These are phyloP conservation scores for Amphiprion clarkii DNA, from an alignment of 2,797 vertebrate species.

Conservation along the genomic window DNA sequence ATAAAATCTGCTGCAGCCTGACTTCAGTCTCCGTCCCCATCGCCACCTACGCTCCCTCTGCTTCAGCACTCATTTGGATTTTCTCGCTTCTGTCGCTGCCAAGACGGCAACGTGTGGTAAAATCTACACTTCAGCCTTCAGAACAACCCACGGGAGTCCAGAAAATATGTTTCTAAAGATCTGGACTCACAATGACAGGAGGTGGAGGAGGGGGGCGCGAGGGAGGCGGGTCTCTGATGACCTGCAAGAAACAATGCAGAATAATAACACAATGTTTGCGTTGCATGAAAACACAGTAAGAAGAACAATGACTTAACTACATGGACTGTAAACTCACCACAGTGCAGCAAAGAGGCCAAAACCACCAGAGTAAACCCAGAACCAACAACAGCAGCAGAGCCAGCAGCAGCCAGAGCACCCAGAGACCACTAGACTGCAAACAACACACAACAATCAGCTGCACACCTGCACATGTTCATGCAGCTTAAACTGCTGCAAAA, in stretches of 20 bases:
- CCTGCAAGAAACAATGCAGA: conserved; percentile 64
- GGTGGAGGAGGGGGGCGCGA: conserved; percentile 80
- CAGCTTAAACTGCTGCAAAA: too few species aligned
- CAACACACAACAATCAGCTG: neutral
- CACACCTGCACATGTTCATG: too few species aligned
- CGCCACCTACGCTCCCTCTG: conserved; percentile 41
- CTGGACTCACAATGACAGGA: conserved; percentile 78
- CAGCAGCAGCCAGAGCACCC: conserved; percentile 89
- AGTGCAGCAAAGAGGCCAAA: conserved; percentile 98
- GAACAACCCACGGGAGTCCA: neutral
- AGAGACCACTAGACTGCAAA: conserved; percentile 88
- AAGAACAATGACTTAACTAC: neutral
- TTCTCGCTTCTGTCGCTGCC: conserved; percentile 6
- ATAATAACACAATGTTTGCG: neutral
- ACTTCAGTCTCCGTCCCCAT: conserved; percentile 20
- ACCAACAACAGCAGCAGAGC: conserved; percentile 88
- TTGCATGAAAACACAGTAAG: neutral
- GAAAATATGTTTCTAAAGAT: neutral
- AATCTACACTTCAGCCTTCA: neutral
- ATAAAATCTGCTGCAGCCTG: conserved; percentile 10
- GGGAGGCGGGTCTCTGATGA: conserved; percentile 85
- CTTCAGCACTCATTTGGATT: conserved; percentile 27
- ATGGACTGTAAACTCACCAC: conserved; percentile 88
- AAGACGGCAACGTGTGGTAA: conserved; percentile 15
- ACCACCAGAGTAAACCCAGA: conserved; percentile 86